Evolutionary conservation across 2,888 invertebrate genomes (phyloP), one percentile per base, ranked within the genome.

Genomic region (Lymantria monacha): DNA sequence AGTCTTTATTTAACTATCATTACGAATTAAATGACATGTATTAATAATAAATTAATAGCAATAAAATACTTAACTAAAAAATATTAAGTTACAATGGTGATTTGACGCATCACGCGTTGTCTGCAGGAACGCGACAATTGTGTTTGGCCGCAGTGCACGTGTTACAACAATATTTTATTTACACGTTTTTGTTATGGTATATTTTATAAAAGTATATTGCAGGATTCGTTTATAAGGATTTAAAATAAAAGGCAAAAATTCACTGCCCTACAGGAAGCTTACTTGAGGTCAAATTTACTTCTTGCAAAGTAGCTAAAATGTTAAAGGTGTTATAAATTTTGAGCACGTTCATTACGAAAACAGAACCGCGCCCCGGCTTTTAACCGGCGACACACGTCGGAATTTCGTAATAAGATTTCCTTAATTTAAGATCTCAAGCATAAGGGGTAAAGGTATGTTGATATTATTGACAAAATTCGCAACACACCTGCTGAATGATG

Each of bases 401-500:
- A 87, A 89, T 90, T 89, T 88, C 76, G 80, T 88, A 89, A 89
- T 90, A 88, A 87, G 83, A 85, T 88, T 89, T 86, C 76, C 87
- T 83, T 86, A 89, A 89, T 87, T 87, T 87, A 85, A 83, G 78
- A 81, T 81, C 75, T 69, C 70, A 70, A 61, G 64, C 59, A 66
- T 69, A 75, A 22, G 22, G 22, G 22, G 66, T 62, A 61, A 36
- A 36, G n/a, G 30, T 43, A 33, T 51, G 52, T 65, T 57, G 52
- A 56, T 48, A 53, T 54, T 61, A 67, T 58, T 61, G 63, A 62
- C 46, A 59, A 61, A 66, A 74, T 72, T 73, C 67, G 48, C 56
- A 68, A 70, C 74, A 61, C 57, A 62, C 57, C 50, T 61, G 54
- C 47, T 52, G 50, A 56, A 60, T 63, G 53, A 55, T 56, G 56